phyloP scores from a whole-genome alignment of 2,888 invertebrate species.

The Tortrix viridana region DNA sequence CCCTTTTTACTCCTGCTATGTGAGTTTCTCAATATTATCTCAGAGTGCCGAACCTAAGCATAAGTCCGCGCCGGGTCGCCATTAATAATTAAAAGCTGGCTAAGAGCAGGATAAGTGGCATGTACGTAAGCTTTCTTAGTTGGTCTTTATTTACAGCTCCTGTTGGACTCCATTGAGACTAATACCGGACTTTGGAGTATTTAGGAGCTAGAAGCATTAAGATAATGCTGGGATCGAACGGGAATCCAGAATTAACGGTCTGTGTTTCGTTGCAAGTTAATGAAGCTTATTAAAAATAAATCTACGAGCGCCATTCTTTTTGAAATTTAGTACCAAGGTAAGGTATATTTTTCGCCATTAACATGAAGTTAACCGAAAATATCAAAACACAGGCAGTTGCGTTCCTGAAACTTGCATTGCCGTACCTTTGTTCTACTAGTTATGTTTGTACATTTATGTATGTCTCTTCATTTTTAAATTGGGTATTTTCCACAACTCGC shows the following conservation, averaged over 20 bases:
- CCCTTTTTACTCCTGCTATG: neutral
- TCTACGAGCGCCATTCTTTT: too few relatives aligned
- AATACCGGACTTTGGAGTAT: constrained; percentile 15
- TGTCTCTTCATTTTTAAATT: too few relatives aligned
- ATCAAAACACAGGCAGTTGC: too few relatives aligned
- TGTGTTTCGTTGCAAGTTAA: neutral
- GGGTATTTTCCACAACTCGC: too few relatives aligned
- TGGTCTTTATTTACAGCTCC: constrained; percentile 14
- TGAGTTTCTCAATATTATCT: neutral
- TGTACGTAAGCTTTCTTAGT: constrained; percentile 17
- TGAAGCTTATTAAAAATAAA: neutral
- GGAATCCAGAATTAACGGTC: neutral
- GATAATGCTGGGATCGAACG: constrained; percentile 1
- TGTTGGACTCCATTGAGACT: constrained; percentile 8
- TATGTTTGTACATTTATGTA: too few relatives aligned
- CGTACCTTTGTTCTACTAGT: too few relatives aligned
- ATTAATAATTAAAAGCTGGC: constrained; percentile 58
- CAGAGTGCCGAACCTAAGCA: constrained; percentile 21
- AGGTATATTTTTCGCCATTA: too few relatives aligned
- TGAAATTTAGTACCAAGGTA: too few relatives aligned
- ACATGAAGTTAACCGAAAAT: too few relatives aligned
- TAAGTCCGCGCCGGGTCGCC: constrained; percentile 21
- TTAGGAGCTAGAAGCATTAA: constrained; percentile 12
- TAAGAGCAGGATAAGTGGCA: constrained; percentile 61
- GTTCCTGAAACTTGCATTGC: too few relatives aligned